phyloP scores from a whole-genome alignment of 1,140 invertebrate genomes.

The Drosophila kanapiae region DNA sequence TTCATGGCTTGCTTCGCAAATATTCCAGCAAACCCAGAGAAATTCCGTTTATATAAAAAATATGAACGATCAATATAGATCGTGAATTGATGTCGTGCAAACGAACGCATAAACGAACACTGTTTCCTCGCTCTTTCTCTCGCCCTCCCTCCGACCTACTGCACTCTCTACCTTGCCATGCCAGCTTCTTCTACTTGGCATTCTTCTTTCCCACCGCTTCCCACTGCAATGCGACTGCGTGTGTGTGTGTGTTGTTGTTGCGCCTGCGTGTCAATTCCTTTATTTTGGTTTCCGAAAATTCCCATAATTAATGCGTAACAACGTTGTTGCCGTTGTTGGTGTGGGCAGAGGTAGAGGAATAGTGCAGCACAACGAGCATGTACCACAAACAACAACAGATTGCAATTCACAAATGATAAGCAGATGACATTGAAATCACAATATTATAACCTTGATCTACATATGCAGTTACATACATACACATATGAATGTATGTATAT shows the following conservation, averaged over 20 bases:
- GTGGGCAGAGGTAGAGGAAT: constrained; percentile 19
- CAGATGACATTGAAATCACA: constrained; percentile 41
- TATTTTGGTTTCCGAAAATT: constrained; percentile 49
- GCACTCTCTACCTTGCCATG: background rate
- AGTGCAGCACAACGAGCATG: constrained; percentile 36
- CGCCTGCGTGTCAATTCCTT: constrained; percentile 31
- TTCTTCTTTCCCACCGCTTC: constrained; percentile 17
- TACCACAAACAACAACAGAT: constrained; percentile 30
- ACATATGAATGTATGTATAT: background rate
- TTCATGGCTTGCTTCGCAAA: background rate
- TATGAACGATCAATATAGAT: background rate
- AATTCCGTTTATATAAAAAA: background rate
- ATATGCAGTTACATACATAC: constrained; percentile 7
- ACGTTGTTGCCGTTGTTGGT: constrained; percentile 12
- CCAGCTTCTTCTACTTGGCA: background rate
- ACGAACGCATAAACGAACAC: background rate
- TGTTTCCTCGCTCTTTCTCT: constrained; percentile 1
- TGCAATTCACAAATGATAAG: constrained; percentile 19
- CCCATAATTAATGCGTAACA: constrained; percentile 77
- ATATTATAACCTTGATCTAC: constrained; percentile 39
- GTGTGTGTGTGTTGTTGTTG: constrained; percentile 2
- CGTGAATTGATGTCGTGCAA: background rate
- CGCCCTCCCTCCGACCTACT: background rate
- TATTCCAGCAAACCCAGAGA: background rate
- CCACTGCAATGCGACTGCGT: constrained; percentile 6